Conservation (phyloP, 2,888 invertebrate genomes). For the Dione vanillae region DNA sequence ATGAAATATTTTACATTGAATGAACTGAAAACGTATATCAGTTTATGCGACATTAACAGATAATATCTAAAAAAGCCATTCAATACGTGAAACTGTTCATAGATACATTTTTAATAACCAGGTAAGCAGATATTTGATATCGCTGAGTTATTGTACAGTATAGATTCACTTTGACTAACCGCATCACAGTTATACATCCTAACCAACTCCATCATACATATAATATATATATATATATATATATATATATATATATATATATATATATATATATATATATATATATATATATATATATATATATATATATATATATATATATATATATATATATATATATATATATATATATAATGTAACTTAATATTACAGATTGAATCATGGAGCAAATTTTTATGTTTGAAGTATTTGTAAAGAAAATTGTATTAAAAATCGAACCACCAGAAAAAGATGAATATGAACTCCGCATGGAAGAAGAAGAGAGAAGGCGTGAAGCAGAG, state of each 20-base stretch:
- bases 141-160: too few relatives aligned
- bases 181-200: neutral
- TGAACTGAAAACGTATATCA: constrained; percentile 10
- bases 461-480: constrained; percentile 69
- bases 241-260: too few relatives aligned
- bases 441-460: constrained; percentile 77
- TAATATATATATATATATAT: too few relatives aligned
- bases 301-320: too few relatives aligned
- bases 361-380: constrained; percentile 28
- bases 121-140: neutral
- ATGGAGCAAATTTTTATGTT: constrained; percentile 82
- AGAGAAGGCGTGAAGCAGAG: constrained; percentile 68
- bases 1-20: constrained; percentile 33
- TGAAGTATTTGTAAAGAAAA: constrained; percentile 75
- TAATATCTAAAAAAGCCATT: constrained; percentile 15
- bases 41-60: constrained; percentile 31
- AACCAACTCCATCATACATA: neutral
- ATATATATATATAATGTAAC: neutral
- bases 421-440: constrained; percentile 74
- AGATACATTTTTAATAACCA: neutral
- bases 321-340: too few relatives aligned
- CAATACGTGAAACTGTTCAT: neutral
- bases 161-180: neutral
- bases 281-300: too few relatives aligned
- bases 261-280: too few relatives aligned